These are phyloP conservation scores for Oeneis ivallda DNA, from an alignment of 2,888 invertebrate genomes.

Conservation along the genomic window DNA sequence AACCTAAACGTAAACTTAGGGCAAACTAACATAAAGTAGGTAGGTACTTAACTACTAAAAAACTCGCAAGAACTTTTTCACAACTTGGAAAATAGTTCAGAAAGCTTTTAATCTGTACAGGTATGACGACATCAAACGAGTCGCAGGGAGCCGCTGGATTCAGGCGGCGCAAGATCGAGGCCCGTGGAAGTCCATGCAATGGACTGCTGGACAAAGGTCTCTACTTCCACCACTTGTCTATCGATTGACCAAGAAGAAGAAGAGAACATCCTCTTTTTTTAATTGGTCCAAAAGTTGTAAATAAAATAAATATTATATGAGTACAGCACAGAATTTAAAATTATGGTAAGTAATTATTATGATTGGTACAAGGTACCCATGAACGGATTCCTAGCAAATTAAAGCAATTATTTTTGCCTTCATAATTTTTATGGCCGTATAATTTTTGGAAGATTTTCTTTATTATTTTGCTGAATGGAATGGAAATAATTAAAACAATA, in stretches of 20 bases:
- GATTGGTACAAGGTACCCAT: background rate
- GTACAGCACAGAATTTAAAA: background rate
- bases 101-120: too few species aligned
- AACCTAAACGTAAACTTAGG: background rate
- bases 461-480: background rate
- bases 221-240: too few species aligned
- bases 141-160: too few species aligned
- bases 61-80: too few species aligned
- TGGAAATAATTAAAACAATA: background rate
- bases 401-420: conserved; percentile 1
- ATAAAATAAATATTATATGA: background rate
- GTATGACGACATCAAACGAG: too few species aligned
- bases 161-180: too few species aligned
- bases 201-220: too few species aligned
- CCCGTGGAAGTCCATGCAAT: too few species aligned
- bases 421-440: background rate
- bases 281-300: too few species aligned
- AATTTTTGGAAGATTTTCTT: conserved; percentile 1
- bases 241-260: too few species aligned
- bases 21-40: background rate
- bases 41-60: background rate
- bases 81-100: too few species aligned
- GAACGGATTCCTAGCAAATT: background rate
- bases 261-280: too few species aligned
- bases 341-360: background rate